Evolutionary conservation across 2,888 invertebrate species (phyloP).

Genomic region (Polietes domitor): DNA sequence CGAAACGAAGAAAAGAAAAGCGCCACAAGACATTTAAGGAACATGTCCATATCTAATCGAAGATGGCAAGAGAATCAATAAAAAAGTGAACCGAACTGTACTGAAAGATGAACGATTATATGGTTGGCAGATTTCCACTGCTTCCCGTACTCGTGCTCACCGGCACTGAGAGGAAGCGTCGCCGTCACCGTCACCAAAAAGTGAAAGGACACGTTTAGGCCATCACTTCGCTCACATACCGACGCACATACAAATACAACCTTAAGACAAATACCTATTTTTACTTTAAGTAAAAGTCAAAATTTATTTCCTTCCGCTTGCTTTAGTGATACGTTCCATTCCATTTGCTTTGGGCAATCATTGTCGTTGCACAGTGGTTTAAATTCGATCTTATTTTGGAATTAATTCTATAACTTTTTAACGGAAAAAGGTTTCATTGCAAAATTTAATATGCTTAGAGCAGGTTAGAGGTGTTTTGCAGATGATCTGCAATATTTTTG

Average conservation of each 20-base stretch:
- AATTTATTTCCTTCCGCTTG: slow-evolving; percentile 24
- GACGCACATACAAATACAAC: not conserved
- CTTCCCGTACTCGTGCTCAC: not conserved
- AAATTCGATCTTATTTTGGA: too few relatives aligned
- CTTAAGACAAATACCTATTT: slow-evolving; percentile 3
- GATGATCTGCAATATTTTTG: too few relatives aligned
- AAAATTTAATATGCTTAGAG: too few relatives aligned
- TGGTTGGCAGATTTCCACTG: not conserved
- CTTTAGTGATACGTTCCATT: not conserved
- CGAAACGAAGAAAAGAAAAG: not conserved
- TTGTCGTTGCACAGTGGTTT: too few relatives aligned
- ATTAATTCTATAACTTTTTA: too few relatives aligned
- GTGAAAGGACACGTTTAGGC: not conserved
- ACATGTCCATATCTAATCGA: slow-evolving; percentile 16
- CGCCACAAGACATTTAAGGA: slow-evolving; percentile 16
- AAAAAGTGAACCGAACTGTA: slow-evolving; percentile 1
- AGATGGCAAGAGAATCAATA: slow-evolving; percentile 13
- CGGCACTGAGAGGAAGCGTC: not conserved
- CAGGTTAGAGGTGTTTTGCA: too few relatives aligned
- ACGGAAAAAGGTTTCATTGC: too few relatives aligned
- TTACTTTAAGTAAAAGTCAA: slow-evolving; percentile 26
- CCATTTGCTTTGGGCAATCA: too few relatives aligned
- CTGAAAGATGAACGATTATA: not conserved
- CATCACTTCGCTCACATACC: not conserved
- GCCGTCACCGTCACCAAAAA: not conserved